Percentiles rank a stretch among this genome's conserved stretches.
Conservation (phyloP, 2,797 vertebrate species). For the Acanthopagrus latus region DNA sequence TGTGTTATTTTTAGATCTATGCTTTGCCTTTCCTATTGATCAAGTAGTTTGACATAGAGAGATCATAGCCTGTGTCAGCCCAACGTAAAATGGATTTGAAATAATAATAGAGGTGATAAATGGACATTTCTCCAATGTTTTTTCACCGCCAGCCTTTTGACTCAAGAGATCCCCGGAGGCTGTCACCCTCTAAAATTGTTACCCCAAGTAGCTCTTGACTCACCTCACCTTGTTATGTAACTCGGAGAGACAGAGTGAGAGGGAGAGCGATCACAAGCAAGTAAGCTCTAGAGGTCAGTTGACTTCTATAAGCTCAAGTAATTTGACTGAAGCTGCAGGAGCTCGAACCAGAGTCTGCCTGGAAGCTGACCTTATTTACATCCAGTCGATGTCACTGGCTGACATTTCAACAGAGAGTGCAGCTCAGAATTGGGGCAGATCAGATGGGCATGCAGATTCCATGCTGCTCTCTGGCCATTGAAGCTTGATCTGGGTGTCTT, state of each 20-base stretch:
- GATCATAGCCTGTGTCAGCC: neutral
- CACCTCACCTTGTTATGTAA: conserved; percentile 36
- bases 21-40: conserved; percentile 3
- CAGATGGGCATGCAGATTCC: conserved; percentile 27
- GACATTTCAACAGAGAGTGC: conserved; percentile 36
- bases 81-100: neutral
- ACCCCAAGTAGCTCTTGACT: neutral
- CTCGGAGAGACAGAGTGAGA: neutral
- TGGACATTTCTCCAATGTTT: neutral
- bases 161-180: conserved; percentile 13
- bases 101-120: conserved; percentile 2
- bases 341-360: conserved; percentile 7
- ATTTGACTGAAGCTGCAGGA: conserved; percentile 16
- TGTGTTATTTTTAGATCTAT: conserved; percentile 1
- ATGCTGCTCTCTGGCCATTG: neutral
- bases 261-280: neutral
- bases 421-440: conserved; percentile 39
- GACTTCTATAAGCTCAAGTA: conserved; percentile 26
- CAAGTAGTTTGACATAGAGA: neutral
- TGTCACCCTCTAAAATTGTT: conserved; percentile 13
- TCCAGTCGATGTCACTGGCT: conserved; percentile 10
- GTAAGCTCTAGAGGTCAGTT: conserved; percentile 40
- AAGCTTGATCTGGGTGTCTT: neutral
- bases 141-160: conserved; percentile 35
- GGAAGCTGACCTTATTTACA: conserved; percentile 14